Evolutionary conservation across 2,113 vertebrate genomes (phyloP), one percentile per base, ranked within the genome.

Genomic region (Amia ocellicauda): DNA sequence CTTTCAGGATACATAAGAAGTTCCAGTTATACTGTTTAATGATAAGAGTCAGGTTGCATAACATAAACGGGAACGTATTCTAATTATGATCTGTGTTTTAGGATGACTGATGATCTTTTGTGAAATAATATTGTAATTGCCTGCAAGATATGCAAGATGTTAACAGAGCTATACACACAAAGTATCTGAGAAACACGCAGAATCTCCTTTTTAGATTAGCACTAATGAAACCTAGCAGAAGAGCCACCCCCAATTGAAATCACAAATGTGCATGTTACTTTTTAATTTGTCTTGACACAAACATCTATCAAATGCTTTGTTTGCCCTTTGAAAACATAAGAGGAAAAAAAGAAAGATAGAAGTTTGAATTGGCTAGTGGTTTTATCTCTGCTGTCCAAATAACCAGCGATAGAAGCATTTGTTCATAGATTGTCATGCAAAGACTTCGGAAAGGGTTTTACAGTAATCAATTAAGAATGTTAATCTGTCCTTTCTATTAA

Each of bases 381-480:
- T 50, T 23, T 58, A 20, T 24, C 7, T 50, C 24, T 66, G 53
- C 50, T 28, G 23, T 9, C 10, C 20, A 19, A 27, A 28, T 52
- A 56, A 40, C 53, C 4, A 56, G 56, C 56, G 36, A 41, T 20
- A 64, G 22, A 8, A 16, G 40, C n/a, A n/a, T 28, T 26, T 57
- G 36, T 42, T 8, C 9, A 14, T 2, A 16, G 11, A 20, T 2
- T 28, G 14, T 26, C 16, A 16, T 16, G 19, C 27, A 16, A 11
- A 27, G 26, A 13, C 56, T 11, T 16, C 36, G 22, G n/a, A 45
- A 19, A n/a, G 23, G 14, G 50, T 17, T 64, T 31, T 24, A 11
- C 40, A 64, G 20, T 22, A 64, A 57, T 64, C 51, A 45, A 28
- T 4, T 26, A 43, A 36, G 19, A 26, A 36, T 63, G 23, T 42